These are phyloP conservation scores for Fratercula arctica DNA, from an alignment of 2,797 vertebrate genomes.

Conservation along the genomic window DNA sequence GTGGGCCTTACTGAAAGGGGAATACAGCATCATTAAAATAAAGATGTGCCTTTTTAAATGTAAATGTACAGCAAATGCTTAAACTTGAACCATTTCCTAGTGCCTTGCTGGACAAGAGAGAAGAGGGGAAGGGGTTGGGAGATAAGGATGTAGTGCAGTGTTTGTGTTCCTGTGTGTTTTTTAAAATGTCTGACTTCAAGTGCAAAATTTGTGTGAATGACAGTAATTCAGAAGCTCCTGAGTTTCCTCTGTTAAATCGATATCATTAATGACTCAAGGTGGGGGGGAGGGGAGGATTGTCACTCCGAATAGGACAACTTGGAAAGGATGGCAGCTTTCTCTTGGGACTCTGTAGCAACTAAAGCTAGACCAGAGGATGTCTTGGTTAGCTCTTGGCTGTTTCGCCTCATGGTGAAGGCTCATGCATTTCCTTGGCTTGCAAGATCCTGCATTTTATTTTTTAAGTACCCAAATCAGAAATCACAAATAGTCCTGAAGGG, in stretches of 20 bases:
- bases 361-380: not conserved
- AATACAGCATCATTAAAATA: constrained; percentile 73
- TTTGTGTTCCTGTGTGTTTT: not conserved
- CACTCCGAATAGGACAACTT: not conserved
- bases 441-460: not conserved
- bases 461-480: not conserved
- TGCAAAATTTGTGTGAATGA: not conserved
- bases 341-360: not conserved
- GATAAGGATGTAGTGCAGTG: constrained; percentile 1
- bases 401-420: not conserved
- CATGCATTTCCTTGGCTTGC: not conserved
- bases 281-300: not conserved
- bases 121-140: not conserved
- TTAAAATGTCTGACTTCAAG: constrained; percentile 22
- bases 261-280: not conserved
- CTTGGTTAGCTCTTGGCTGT: not conserved
- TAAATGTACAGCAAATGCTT: constrained; percentile 78
- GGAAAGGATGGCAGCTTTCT: not conserved
- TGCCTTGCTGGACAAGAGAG: constrained; percentile 86
- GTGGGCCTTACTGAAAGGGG: constrained; percentile 33
- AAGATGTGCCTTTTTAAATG: constrained; percentile 80
- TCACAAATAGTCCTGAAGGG: not conserved
- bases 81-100: constrained; percentile 93
- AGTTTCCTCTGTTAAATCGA: not conserved
- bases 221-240: not conserved